Conservation (phyloP, 1,140 invertebrate genomes). For the Chionoecetes opilio region DNA sequence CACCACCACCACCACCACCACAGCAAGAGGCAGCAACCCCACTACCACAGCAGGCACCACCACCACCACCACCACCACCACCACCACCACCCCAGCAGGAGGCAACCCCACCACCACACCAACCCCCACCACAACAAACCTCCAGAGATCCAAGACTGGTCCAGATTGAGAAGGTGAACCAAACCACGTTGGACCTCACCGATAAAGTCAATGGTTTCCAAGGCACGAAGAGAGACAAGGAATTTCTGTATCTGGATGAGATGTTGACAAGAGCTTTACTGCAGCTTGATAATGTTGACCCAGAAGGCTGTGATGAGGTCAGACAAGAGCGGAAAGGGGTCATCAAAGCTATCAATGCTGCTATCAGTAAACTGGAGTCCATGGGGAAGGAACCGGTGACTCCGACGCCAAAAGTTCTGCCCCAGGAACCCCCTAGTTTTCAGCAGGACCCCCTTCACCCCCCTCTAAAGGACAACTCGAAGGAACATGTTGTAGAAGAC, state of each 20-base stretch:
- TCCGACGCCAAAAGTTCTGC: no score
- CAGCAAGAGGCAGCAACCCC: slow-evolving; percentile 29
- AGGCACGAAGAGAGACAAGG: slow-evolving; percentile 91
- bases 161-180: slow-evolving; percentile 90
- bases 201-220: slow-evolving; percentile 90
- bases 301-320: slow-evolving; percentile 95
- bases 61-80: slow-evolving; percentile 47
- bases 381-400: neutral
- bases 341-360: slow-evolving; percentile 92
- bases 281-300: slow-evolving; percentile 95
- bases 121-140: neutral
- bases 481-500: no score
- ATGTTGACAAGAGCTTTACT: slow-evolving; percentile 96
- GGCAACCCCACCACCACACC: neutral
- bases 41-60: neutral
- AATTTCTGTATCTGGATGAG: slow-evolving; percentile 95
- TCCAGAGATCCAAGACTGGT: slow-evolving; percentile 82
- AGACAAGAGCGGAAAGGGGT: slow-evolving; percentile 93
- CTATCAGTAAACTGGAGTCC: slow-evolving; percentile 91
- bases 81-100: slow-evolving; percentile 51
- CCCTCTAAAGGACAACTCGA: no score
- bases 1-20: slow-evolving; percentile 16
- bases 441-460: no score
- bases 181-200: slow-evolving; percentile 91
- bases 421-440: no score